Evolutionary conservation across 1,140 invertebrate species (phyloP), one percentile per base, ranked within the genome.

Genomic region (Parapsyche elsis): DNA sequence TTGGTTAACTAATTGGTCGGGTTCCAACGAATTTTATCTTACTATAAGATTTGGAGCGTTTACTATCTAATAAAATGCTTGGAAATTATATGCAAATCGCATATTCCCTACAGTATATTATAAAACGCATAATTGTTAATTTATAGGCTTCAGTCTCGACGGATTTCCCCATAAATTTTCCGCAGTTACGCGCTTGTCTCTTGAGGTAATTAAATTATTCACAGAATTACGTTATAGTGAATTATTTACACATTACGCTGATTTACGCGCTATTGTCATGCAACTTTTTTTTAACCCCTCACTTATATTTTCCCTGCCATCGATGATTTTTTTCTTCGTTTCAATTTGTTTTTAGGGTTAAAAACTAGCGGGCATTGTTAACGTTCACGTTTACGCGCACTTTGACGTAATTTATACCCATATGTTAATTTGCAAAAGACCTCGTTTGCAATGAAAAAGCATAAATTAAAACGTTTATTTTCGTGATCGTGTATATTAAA

Each of bases 131-230:
- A 67, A 75, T 75, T 57, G 23, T 16, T 75, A 53, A 46, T 59
- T 75, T 75, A 75, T 75, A 75, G 73, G 73, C 49, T 67, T 67
- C 64, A 73, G 45, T 73, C 71, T 73, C 71, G 16, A 19, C 38
- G 38, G 71, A 49, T 49, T 49, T 45, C 38, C 38, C 44, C 38
- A 73, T 73, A 73, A 73, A 73, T 73, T 73, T 73, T 49, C 45
- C 71, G 38, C 71, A 45, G 71, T 73, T 46, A 73, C 71, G 45
- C 71, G 71, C 38, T 73, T 73, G 71, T 73, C 71, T 73, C 71
- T 73, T 49, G 71, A 46, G 45, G 46, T 75, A 75, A 75, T 75
- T 75, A 75, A 75, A 75, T 59, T 75, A 75, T 57, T 49, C 73
- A 57, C 46, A 26, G 73, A 75, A 75, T 75, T 24, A 73, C 45